These are phyloP conservation scores for Calliopsis andreniformis DNA, from an alignment of 1,140 invertebrate species.

Conservation along the genomic window DNA sequence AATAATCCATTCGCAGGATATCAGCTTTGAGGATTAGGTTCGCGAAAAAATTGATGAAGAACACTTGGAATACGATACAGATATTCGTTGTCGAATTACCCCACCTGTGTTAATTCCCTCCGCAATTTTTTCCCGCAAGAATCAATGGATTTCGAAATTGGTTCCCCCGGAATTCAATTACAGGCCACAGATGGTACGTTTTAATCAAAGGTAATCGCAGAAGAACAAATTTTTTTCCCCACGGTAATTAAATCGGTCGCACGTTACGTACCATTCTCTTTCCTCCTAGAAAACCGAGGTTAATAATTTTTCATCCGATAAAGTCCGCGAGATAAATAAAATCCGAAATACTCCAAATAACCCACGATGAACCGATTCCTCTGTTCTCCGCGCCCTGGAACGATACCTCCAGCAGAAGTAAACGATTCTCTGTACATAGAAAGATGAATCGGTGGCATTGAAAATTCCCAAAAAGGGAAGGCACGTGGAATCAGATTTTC, in stretches of 20 bases:
- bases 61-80: background rate
- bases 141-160: constrained; percentile 50
- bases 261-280: background rate
- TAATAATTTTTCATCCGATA: constrained; percentile 27
- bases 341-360: no score
- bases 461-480: background rate
- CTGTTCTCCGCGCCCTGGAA: no score
- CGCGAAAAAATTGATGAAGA: background rate
- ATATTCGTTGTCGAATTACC: background rate
- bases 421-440: no score
- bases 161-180: constrained; percentile 55
- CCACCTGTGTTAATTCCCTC: background rate
- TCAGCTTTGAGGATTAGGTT: no score
- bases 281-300: background rate
- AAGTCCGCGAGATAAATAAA: background rate
- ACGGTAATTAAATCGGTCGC: constrained; percentile 47
- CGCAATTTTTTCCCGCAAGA: background rate
- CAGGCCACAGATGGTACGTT: constrained; percentile 43
- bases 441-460: background rate
- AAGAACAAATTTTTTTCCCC: constrained; percentile 14
- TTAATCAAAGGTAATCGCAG: constrained; percentile 19
- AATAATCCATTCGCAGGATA: no score
- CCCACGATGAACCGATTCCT: no score
- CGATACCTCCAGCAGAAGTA: no score
- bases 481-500: background rate